Evolutionary conservation across 2,113 vertebrate genomes (phyloP).

Genomic region (Upupa epops): DNA sequence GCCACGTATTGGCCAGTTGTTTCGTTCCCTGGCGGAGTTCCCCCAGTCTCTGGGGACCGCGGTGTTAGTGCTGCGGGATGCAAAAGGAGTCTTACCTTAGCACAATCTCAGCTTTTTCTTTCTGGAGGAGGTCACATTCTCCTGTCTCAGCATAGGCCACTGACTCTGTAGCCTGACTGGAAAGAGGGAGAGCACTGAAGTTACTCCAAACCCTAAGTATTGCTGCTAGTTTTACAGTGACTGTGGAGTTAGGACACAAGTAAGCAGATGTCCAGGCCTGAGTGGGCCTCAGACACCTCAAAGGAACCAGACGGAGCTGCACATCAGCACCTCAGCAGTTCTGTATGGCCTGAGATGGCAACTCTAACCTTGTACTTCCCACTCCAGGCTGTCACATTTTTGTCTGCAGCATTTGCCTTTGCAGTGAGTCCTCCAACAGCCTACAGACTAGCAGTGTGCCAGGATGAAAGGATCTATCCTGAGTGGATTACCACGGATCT

Average conservation of each 20-base stretch:
- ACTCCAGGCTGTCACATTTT: fast-evolving
- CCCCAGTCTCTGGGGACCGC: too few species aligned
- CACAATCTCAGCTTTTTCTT: neutral
- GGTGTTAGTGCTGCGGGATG: neutral
- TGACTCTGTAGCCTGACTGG: neutral
- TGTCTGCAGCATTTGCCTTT: neutral
- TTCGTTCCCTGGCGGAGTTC: neutral
- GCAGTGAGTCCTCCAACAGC: fast-evolving
- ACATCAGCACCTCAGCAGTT: too few species aligned
- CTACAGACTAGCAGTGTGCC: fast-evolving
- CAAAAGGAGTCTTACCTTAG: too few species aligned
- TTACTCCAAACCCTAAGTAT: neutral
- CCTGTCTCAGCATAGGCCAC: neutral
- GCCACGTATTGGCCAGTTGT: fast-evolving
- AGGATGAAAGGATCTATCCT: too few species aligned
- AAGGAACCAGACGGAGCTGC: fast-evolving
- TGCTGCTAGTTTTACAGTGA: neutral
- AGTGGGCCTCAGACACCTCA: neutral
- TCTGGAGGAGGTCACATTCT: fast-evolving
- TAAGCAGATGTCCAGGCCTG: fast-evolving
- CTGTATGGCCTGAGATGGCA: fast-evolving
- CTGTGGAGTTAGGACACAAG: neutral
- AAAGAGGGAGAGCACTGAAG: neutral
- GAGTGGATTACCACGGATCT: fast-evolving
- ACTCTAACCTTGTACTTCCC: neutral